phyloP scores from a whole-genome alignment of 1,140 invertebrate genomes.

The Druon quercuslanigerum region DNA sequence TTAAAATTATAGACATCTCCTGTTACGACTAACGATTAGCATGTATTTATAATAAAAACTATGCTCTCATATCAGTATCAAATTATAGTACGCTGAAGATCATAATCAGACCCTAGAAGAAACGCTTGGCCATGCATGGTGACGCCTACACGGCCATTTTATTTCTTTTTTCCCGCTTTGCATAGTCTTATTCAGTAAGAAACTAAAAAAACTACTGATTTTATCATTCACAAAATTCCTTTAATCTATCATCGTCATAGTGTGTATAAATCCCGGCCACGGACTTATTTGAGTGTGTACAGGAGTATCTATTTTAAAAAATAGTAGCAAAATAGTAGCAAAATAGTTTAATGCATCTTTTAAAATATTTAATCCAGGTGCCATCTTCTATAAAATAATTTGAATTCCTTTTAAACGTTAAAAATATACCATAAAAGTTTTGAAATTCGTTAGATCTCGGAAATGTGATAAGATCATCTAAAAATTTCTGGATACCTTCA shows the following conservation, averaged over 20 bases:
- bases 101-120: constrained; percentile 64
- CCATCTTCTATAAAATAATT: too few species aligned
- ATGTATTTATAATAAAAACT: constrained; percentile 71
- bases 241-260: not conserved
- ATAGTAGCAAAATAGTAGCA: too few species aligned
- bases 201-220: constrained; percentile 14
- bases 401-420: too few species aligned
- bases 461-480: too few species aligned
- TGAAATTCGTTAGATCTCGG: too few species aligned
- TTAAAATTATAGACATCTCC: constrained; percentile 71
- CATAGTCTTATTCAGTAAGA: constrained; percentile 2
- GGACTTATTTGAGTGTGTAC: too few species aligned
- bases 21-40: constrained; percentile 72
- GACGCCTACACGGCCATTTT: constrained; percentile 41
- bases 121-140: constrained; percentile 31
- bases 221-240: constrained; percentile 17
- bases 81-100: constrained; percentile 71
- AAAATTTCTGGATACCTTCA: too few species aligned
- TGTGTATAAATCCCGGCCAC: too few species aligned
- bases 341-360: too few species aligned
- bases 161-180: constrained; percentile 31
- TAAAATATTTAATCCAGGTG: too few species aligned
- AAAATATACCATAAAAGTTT: too few species aligned
- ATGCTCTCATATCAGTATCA: constrained; percentile 70
- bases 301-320: too few species aligned